These are phyloP conservation scores for Knipowitschia caucasica DNA, from an alignment of 2,797 vertebrate species.

Conservation along the genomic window DNA sequence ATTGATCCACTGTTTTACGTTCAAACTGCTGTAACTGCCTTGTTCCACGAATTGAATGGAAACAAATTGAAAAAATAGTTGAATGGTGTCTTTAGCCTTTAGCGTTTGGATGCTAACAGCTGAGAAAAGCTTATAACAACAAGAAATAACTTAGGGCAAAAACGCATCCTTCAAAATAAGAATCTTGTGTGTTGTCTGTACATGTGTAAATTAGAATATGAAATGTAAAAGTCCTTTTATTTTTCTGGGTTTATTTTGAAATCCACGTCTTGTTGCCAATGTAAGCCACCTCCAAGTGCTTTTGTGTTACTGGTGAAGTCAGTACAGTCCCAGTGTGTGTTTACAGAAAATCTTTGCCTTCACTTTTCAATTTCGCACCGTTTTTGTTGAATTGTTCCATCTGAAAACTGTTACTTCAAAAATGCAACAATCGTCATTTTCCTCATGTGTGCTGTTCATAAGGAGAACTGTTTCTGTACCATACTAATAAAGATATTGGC, in stretches of 20 bases:
- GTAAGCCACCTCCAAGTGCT: constrained; percentile 29
- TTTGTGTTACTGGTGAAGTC: constrained; percentile 18
- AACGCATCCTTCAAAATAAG: constrained; percentile 11
- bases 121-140: constrained; percentile 18
- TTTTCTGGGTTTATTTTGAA: constrained; percentile 9
- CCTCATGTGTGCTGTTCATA: constrained; percentile 19
- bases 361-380: constrained; percentile 12
- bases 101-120: constrained; percentile 26
- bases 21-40: constrained; percentile 38
- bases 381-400: constrained; percentile 13
- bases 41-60: constrained; percentile 40
- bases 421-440: constrained; percentile 41
- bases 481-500: neutral
- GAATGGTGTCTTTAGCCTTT: constrained; percentile 19
- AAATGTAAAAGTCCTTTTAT: too few relatives aligned
- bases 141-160: constrained; percentile 36
- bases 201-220: neutral
- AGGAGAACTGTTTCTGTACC: constrained; percentile 15
- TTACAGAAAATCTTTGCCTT: constrained; percentile 27
- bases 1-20: neutral
- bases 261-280: constrained; percentile 21
- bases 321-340: constrained; percentile 28
- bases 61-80: neutral
- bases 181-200: neutral
- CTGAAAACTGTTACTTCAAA: constrained; percentile 16